Evolutionary conservation across 2,888 invertebrate species (phyloP), one percentile per base, ranked within the genome.

Genomic region (Pedicia rivosa): DNA sequence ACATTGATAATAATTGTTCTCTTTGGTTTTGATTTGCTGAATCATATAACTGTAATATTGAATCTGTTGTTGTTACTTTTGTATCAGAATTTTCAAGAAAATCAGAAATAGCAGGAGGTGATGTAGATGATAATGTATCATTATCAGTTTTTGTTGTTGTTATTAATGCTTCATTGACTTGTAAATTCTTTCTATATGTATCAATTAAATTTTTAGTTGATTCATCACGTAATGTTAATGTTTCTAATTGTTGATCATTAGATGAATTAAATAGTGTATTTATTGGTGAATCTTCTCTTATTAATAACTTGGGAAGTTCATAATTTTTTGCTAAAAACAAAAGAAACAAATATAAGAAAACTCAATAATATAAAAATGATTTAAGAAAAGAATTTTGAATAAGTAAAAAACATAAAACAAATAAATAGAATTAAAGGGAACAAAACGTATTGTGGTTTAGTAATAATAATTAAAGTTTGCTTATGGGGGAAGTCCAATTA

Each of bases 261-360:
- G 42, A 46, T 22, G 44, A 44, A 40, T 44, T 43, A n/a, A n/a
- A n/a, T n/a, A n/a, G n/a, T 22, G 44, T 43, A 33, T 46, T 44
- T 9, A 45, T 42, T 25, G 47, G 46, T 16, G 47, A 47, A 42
- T 46, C 47, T 40, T 47, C 47, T n/a, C 47, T 41, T 24, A 47
- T 43, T 24, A 47, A 37, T 16, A 47, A 35, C 24, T 47, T 47
- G 17, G 47, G 47, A 37, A 47, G 39, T 39, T 46, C 46, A 22
- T 46, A 46, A 40, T 44, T 46, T 40, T 44, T 45, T 16, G 40
- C 44, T 45, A 37, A 26, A 43, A 42, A 31, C n/a, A 6, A n/a
- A n/a, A n/a, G n/a, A n/a, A n/a, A n/a, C n/a, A n/a, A n/a, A 10
- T n/a, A 24, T 24, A n/a, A 24, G n/a, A 24, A 24, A 24, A 10